Evolutionary conservation across 2,113 vertebrate genomes (phyloP).

Genomic region (Hypomesus transpacificus): DNA sequence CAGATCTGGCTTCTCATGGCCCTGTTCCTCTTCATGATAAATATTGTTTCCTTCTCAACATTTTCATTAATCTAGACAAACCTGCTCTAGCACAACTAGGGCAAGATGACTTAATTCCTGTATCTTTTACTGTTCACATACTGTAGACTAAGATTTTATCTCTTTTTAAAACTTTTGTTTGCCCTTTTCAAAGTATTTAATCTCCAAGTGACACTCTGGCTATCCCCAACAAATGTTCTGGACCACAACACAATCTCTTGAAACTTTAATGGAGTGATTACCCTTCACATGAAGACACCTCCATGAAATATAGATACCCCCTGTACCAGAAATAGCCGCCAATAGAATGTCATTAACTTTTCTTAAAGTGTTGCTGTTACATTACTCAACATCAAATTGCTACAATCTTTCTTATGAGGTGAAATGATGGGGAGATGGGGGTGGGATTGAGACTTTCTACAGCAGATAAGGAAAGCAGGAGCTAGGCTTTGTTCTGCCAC

Average conservation of each 20-base stretch:
- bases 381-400: slow-evolving; percentile 18
- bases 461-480: background rate
- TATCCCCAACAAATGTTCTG: background rate
- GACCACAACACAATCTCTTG: slow-evolving; percentile 1
- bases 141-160: no score
- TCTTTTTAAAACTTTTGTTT: background rate
- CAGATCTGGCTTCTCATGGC: no score
- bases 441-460: no score
- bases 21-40: background rate
- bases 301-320: slow-evolving; percentile 20
- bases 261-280: background rate
- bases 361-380: background rate
- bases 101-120: no score
- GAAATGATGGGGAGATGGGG: slow-evolving; percentile 1
- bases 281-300: background rate
- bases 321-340: slow-evolving; percentile 5
- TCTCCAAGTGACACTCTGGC: background rate
- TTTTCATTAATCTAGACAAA: background rate
- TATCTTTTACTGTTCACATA: no score
- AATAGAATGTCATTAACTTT: slow-evolving; percentile 8
- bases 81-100: no score
- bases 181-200: background rate
- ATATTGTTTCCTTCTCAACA: background rate
- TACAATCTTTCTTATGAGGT: background rate
- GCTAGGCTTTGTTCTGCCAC: background rate